phyloP scores from a whole-genome alignment of 2,888 invertebrate species.

The Blera fallax region DNA sequence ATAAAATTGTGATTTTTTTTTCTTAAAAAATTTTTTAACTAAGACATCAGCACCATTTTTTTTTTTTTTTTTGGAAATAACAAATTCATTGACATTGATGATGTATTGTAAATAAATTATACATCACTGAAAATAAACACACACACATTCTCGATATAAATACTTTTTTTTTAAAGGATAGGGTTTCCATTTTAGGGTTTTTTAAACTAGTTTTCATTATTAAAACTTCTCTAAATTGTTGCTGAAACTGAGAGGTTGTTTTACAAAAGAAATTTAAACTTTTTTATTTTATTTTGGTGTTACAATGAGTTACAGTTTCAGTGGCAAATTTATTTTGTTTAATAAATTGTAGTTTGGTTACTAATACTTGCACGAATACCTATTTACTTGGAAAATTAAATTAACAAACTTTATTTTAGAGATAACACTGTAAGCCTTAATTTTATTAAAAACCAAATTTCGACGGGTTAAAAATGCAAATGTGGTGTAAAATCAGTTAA shows the following conservation, averaged over 20 bases:
- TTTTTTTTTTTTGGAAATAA: constrained; percentile 9
- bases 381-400: not conserved
- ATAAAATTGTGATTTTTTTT: constrained; percentile 11
- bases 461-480: no score
- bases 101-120: constrained; percentile 24
- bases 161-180: constrained; percentile 1
- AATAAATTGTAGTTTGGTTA: not conserved
- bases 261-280: not conserved
- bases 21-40: constrained; percentile 18
- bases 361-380: not conserved
- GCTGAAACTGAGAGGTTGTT: no score
- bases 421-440: not conserved
- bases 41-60: constrained; percentile 44
- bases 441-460: not conserved
- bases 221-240: not conserved
- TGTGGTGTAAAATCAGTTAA: no score
- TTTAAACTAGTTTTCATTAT: not conserved
- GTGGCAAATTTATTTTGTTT: not conserved
- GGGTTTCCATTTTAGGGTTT: not conserved
- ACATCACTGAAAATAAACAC: constrained; percentile 21
- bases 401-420: not conserved
- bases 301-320: not conserved
- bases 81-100: constrained; percentile 27
- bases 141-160: not conserved
- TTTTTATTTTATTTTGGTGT: not conserved